Evolutionary conservation across 2,888 invertebrate genomes (phyloP), one percentile per base, ranked within the genome.

Genomic region (Lepidonotus clava): DNA sequence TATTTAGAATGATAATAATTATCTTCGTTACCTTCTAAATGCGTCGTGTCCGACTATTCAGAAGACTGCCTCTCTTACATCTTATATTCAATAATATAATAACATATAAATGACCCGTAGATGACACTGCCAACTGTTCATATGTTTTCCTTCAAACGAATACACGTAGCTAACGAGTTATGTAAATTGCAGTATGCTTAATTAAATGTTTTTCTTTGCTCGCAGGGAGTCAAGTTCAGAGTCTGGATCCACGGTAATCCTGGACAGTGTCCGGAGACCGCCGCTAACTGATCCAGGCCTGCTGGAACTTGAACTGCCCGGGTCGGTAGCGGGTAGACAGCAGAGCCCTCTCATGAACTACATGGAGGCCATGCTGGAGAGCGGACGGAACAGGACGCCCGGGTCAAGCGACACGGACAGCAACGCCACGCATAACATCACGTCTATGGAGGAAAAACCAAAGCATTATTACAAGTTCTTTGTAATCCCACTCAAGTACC

Each of bases 391-490:
- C 76, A 41, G 76, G 38, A 66, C 84, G 8, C 84, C 61, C 6
- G 84, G 84, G 34, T 84, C 84, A 32, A 51, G 51, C 24, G 40
- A 56, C 41, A 83, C 56, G 2, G 83, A 83, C 38, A 86, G 71
- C n/a, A 51, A 84, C 51, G 40, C 61, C 21, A 87, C 87, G 11
- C 87, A 87, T 40, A 87, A 87, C 36, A 66, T 84, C 38, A 87
- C 87, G 2, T 83, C 56, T 46, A 88, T 89, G 34, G 95, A 92
- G 38, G 91, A 91, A 32, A 94, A 94, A 87, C 93, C 94, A 40
- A 93, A 94, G 87, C 95, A 95, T 92, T 97, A 97, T 94, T 97
- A 97, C 94, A 97, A 96, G 92, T 96, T 97, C 92, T 96, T 96
- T 93, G 92, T 97, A 56, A 95, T 96, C n/a, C 96, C 96, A 83